phyloP scores from a whole-genome alignment of 1,140 invertebrate genomes.

The Megathymus violae region DNA sequence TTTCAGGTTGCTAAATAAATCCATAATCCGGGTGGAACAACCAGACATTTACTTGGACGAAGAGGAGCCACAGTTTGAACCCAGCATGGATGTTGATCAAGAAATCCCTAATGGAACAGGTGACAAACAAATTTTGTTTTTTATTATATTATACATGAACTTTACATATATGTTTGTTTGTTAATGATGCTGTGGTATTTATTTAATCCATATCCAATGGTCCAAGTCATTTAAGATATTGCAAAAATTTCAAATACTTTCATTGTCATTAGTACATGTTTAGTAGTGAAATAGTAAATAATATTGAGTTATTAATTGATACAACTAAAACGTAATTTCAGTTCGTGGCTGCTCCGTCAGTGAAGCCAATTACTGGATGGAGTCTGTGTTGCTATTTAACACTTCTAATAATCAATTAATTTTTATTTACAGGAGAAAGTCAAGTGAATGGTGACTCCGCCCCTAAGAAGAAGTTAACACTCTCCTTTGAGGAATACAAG shows the following conservation, averaged over 20 bases:
- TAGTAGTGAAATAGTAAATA: too few species aligned
- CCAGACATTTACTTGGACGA: constrained; percentile 98
- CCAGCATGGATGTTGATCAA: constrained; percentile 83
- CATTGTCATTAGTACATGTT: too few species aligned
- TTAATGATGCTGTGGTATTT: too few species aligned
- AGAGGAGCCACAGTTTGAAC: constrained; percentile 84
- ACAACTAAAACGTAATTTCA: too few species aligned
- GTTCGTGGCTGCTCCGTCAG: too few species aligned
- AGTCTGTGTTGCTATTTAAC: too few species aligned
- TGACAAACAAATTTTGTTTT: constrained; percentile 32
- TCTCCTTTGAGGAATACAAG: constrained; percentile 98
- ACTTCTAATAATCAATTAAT: constrained; percentile 17
- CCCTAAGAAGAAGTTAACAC: constrained; percentile 92
- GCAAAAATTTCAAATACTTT: too few species aligned
- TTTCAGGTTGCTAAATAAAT: constrained; percentile 96
- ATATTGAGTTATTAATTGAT: too few species aligned
- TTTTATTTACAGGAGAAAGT: constrained; percentile 46
- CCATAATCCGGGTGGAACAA: constrained; percentile 98
- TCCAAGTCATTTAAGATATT: too few species aligned
- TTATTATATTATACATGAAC: constrained; percentile 2
- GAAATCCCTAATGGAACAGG: constrained; percentile 58
- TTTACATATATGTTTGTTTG: too few species aligned
- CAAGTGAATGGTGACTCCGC: constrained; percentile 60
- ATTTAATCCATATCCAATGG: too few species aligned
- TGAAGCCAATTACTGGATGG: too few species aligned